phyloP scores from a whole-genome alignment of 2,888 invertebrate genomes.

The Allophyes oxyacanthae region DNA sequence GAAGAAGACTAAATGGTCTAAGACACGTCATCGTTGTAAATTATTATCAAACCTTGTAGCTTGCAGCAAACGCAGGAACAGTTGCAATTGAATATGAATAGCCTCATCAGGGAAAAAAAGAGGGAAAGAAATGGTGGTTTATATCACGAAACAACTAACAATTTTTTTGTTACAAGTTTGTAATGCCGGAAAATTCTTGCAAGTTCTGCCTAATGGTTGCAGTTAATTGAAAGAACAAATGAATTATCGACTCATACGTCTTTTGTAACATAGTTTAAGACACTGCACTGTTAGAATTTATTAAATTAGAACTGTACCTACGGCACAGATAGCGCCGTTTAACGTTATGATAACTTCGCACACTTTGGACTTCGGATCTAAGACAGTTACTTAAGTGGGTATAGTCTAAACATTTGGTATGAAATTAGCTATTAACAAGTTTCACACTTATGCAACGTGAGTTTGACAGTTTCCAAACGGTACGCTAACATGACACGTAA shows the following conservation, averaged over 20 bases:
- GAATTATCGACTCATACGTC: constrained; percentile 28
- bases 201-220: constrained; percentile 29
- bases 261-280: constrained; percentile 10
- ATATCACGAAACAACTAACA: constrained; percentile 32
- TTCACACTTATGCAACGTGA: constrained; percentile 7
- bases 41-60: constrained; percentile 5
- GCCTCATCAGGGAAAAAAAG: constrained; percentile 32
- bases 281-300: constrained; percentile 17
- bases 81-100: constrained; percentile 34
- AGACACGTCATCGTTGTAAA: constrained; percentile 21
- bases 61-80: constrained; percentile 21
- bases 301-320: constrained; percentile 10
- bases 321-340: background rate
- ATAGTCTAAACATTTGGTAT: constrained; percentile 10
- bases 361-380: background rate
- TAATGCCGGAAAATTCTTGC: constrained; percentile 37
- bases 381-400: constrained; percentile 3
- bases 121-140: constrained; percentile 29
- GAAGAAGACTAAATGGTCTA: constrained; percentile 12
- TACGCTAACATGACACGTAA: constrained; percentile 43
- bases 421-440: constrained; percentile 16
- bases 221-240: constrained; percentile 42
- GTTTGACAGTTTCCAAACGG: constrained; percentile 32
- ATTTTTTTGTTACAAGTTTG: constrained; percentile 30
- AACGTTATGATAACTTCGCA: background rate